Evolutionary conservation across 1,140 invertebrate species (phyloP), one percentile per base, ranked within the genome.

Genomic region (Zaprionus lachaisei): DNA sequence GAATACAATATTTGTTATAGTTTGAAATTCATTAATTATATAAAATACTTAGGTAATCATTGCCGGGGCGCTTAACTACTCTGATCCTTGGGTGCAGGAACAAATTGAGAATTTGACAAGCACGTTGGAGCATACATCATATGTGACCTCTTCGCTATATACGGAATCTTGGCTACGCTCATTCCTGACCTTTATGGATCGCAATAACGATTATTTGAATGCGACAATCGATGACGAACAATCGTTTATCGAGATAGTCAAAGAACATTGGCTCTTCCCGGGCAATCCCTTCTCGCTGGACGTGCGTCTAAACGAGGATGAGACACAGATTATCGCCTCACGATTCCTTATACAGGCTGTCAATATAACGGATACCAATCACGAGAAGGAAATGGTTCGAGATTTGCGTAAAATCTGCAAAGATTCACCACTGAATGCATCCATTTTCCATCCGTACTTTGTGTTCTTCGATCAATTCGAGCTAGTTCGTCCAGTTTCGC

Each of bases 391-490:
- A 75, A 98, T 99, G 96, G 96, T 98, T 1, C 95, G 95, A 72
- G 95, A 96, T 56, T 93, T 99, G 2, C 94, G 98, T 67, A 92
- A 95, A 67, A 96, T 99, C 4, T 97, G 97, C 54, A 92, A 95
- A 0, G 95, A 96, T 9, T 97, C 97, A 11, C 94, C 95, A 0
- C 93, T 98, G 6, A 97, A 98, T 77, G 97, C 96, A 17, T 98
- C 96, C 7, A 97, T 98, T 2, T 99, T 98, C 85, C 97, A 99
- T 94, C 98, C 98, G 0, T 98, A 98, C 83, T 98, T 99, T 83
- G 97, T 98, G 5, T 99, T 98, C 93, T 99, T 98, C 91, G 98
- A 99, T 93, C 97, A 98, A 95, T 99, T 99, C 91, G 97, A 99
- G 79, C 94, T 98, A 15, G 97, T 99, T 1, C 94, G 97, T 31